A percentile compares a stretch with the other conserved stretches of the same genome.
Evolutionary conservation across 2,888 invertebrate genomes (phyloP).

Genomic region (Sicus ferrugineus): DNA sequence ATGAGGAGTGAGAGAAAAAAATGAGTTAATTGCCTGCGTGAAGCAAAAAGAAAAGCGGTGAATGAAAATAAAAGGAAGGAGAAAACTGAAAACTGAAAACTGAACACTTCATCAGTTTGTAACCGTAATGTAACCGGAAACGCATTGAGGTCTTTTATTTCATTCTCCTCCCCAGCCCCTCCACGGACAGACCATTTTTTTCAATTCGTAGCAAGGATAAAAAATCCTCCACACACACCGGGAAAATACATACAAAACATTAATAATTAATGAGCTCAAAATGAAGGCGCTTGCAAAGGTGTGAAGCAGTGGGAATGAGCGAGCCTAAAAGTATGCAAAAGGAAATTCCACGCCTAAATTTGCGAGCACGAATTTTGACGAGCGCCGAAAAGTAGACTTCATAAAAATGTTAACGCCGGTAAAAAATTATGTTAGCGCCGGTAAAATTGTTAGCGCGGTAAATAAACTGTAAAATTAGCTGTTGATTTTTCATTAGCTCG

Average conservation of each 20-base stretch:
- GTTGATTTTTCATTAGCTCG: background rate
- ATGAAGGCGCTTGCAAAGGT: background rate
- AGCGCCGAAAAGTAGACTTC: background rate
- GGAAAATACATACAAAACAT: constrained; percentile 17
- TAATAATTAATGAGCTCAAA: constrained; percentile 42
- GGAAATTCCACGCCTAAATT: background rate
- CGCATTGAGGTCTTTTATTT: constrained; percentile 28
- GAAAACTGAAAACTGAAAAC: background rate
- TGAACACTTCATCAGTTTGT: constrained; percentile 6
- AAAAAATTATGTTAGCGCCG: background rate
- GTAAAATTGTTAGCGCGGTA: no score
- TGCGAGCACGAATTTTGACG: background rate
- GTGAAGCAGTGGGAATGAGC: background rate
- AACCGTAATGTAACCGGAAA: constrained; percentile 18
- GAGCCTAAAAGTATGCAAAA: background rate
- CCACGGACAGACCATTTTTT: background rate
- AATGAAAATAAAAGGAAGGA: constrained; percentile 3
- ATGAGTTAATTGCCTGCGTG: constrained; percentile 19
- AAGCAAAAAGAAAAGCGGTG: background rate
- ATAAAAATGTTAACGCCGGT: background rate
- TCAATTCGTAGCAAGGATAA: background rate
- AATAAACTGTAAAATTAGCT: background rate
- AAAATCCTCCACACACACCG: background rate
- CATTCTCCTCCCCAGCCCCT: constrained; percentile 1
- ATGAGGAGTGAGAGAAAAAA: background rate